A percentile compares a stretch with the other conserved stretches of the same genome.
Conservation (phyloP, 2,113 vertebrate species). For the Tursiops truncatus region DNA sequence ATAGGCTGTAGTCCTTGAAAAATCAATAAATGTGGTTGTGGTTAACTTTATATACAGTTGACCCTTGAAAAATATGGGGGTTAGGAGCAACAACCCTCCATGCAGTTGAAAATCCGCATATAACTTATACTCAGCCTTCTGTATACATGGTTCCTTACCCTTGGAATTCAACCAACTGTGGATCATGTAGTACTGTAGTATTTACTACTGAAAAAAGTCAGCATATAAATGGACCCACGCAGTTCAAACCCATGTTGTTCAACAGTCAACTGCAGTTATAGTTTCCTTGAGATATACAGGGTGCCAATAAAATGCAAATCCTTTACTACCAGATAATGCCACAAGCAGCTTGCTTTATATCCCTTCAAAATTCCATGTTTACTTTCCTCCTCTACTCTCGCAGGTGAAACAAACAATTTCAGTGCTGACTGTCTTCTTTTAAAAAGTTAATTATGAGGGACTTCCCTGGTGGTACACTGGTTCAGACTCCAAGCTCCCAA, state of each 20-base stretch:
- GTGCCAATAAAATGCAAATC: background rate
- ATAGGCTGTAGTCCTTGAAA: background rate
- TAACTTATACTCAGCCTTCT: background rate
- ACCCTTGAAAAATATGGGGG: background rate
- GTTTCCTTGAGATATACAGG: background rate
- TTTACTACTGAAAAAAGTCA: background rate
- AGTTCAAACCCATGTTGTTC: background rate
- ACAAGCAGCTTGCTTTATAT: conserved; percentile 7
- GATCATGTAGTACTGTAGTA: background rate
- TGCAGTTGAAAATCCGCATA: background rate
- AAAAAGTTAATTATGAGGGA: background rate
- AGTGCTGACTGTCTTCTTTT: background rate
- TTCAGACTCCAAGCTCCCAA: no score
- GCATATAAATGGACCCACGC: background rate
- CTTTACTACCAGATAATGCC: background rate
- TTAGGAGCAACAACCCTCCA: background rate
- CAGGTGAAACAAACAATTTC: conserved; percentile 17
- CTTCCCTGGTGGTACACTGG: no score
- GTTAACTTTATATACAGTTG: background rate
- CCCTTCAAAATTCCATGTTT: background rate
- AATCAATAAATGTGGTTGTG: background rate
- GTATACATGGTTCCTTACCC: background rate
- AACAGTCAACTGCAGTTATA: background rate
- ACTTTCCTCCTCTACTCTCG: background rate
- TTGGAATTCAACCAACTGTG: background rate